phyloP scores from a whole-genome alignment of 2,113 vertebrate genomes.

The Willisornis vidua region DNA sequence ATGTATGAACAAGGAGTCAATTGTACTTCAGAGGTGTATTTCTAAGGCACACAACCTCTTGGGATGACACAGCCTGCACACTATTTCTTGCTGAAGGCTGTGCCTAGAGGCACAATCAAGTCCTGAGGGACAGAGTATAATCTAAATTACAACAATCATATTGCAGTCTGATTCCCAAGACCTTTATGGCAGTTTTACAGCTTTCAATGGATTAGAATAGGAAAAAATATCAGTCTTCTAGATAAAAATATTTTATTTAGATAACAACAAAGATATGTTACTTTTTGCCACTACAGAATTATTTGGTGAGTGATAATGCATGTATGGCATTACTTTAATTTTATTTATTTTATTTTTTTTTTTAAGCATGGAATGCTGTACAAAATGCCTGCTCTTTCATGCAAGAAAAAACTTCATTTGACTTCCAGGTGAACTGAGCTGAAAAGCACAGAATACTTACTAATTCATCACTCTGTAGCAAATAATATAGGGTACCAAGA shows the following conservation, averaged over 20 bases:
- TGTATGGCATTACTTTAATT: not conserved
- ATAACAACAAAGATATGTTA: not conserved
- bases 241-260: not conserved
- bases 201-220: not conserved
- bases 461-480: not conserved
- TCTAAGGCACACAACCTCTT: not conserved
- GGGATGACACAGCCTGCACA: not conserved
- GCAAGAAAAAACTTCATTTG: not conserved
- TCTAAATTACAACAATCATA: not conserved
- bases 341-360: not conserved
- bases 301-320: not conserved
- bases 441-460: not conserved
- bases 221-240: not conserved
- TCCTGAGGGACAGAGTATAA: not conserved
- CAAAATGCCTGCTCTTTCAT: not conserved
- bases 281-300: not conserved
- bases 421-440: not conserved
- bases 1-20: conserved; percentile 17
- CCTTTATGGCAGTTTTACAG: not conserved
- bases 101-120: not conserved
- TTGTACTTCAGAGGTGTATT: not conserved
- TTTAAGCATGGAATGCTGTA: not conserved
- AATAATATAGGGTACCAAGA: not conserved
- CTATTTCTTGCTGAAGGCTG: conserved; percentile 28
- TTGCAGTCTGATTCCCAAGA: not conserved